phyloP scores from a whole-genome alignment of 1,140 invertebrate genomes.

The Drosophila kepulauana region DNA sequence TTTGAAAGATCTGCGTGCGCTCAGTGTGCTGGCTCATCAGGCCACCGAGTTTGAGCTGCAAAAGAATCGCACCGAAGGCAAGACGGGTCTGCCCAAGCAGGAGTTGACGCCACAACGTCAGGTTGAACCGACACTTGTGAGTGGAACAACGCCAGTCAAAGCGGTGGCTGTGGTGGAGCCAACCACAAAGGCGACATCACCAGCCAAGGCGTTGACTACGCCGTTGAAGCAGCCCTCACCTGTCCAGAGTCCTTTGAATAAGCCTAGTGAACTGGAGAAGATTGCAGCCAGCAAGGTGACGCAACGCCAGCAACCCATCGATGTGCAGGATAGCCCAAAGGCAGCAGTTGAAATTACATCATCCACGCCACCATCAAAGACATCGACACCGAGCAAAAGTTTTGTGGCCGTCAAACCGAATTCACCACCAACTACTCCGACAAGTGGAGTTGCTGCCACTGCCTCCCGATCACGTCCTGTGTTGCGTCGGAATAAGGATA shows the following conservation, averaged over 20 bases:
- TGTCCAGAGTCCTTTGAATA: slow-evolving; percentile 8
- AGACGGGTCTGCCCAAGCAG: slow-evolving; percentile 58
- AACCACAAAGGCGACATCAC: slow-evolving; percentile 56
- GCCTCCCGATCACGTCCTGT: slow-evolving; percentile 49
- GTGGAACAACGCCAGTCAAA: slow-evolving; percentile 26
- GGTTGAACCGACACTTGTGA: slow-evolving; percentile 9
- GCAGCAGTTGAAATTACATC: not conserved
- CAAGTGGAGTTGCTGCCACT: slow-evolving; percentile 1
- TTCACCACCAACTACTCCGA: slow-evolving; percentile 28
- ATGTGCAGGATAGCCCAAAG: not conserved
- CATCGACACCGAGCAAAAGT: slow-evolving; percentile 41
- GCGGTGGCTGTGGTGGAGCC: slow-evolving; percentile 68
- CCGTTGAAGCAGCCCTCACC: not conserved
- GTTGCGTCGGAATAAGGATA: slow-evolving; percentile 66
- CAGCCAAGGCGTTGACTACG: slow-evolving; percentile 43
- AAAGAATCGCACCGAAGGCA: slow-evolving; percentile 71
- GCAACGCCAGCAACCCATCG: not conserved
- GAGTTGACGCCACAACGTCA: slow-evolving; percentile 60
- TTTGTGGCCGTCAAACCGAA: slow-evolving; percentile 51
- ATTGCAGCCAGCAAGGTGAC: slow-evolving; percentile 35
- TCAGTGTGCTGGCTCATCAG: slow-evolving; percentile 77
- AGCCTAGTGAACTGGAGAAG: slow-evolving; percentile 62
- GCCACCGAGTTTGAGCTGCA: slow-evolving; percentile 78
- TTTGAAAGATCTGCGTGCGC: slow-evolving; percentile 69
- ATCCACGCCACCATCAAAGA: not conserved